Evolutionary conservation across 2,888 invertebrate genomes (phyloP).

Genomic region (Eurois occulta): DNA sequence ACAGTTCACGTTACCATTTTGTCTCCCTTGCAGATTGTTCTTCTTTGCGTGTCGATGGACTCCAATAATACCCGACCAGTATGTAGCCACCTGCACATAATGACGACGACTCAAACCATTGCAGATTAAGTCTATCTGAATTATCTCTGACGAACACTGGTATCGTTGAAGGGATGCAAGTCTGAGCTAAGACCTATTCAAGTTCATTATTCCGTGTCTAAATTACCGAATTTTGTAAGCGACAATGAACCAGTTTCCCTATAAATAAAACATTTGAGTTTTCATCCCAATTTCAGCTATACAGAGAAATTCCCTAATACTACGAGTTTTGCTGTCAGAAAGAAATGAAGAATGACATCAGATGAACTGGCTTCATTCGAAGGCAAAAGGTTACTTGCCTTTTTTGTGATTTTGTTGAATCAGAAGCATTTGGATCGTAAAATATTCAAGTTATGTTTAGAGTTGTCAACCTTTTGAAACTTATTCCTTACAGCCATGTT

Average conservation of each 20-base stretch:
- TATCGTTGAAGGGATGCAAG: not conserved
- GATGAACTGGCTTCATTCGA: conserved; percentile 10
- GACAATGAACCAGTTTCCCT: not conserved
- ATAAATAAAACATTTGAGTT: conserved; percentile 5
- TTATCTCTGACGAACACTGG: not conserved
- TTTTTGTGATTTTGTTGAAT: not conserved
- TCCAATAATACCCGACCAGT: not conserved
- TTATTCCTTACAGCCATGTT: not conserved
- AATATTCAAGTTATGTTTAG: not conserved
- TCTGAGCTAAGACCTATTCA: not conserved
- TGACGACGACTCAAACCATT: not conserved
- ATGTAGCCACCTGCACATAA: too few species aligned
- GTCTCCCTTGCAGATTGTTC: not conserved
- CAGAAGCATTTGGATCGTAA: not conserved
- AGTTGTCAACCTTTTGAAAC: not conserved
- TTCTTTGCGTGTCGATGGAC: not conserved
- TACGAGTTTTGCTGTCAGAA: conserved; percentile 21
- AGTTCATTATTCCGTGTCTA: not conserved
- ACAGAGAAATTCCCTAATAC: too few species aligned
- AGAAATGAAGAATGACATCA: conserved; percentile 47
- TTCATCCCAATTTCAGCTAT: conserved; percentile 5
- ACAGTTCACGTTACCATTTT: not conserved
- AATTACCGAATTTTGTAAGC: not conserved
- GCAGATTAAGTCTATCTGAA: not conserved
- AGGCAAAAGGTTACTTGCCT: not conserved